Base-by-base conservation (phyloP, 2,113 vertebrate genomes). In the Gila orcuttii region DNA sequence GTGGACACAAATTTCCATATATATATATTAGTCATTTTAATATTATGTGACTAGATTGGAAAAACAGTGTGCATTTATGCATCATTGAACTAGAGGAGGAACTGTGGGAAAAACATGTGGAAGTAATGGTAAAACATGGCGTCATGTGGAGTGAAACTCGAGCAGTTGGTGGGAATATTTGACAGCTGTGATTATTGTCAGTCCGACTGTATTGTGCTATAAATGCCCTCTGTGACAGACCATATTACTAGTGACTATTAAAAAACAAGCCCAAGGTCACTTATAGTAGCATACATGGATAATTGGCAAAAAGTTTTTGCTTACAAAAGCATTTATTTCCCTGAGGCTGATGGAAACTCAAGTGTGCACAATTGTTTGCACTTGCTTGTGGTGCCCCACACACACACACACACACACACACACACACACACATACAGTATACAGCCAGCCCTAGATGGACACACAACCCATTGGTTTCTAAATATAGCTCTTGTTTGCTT, bases 371-470 rank as follows among this genome's bases (percentile, higher is more conserved):
- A 77, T 60, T 55, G 57, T n/a, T 45, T 36, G 19, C 33, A 68
- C 75, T 59, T 42, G 21, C 23, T 23, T 64, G 83, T 84, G 60
- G 73, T 39, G 57, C 2, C 68, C 83, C 81, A 86, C 42, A 57
- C 77, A 71, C 59, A 87, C 77, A 86, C 79, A 74, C 80, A 78
- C 60, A 85, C 50, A 62, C 73, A 45, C 74, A 87, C 76, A 86
- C 80, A 83, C 50, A 45, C 74, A 87, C 76, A 86, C 79, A 83
- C 50, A 68, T 73, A 88, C 85, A 75, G n/a, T 33, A 45, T 82
- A 73, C 6, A 47, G 76, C 50, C 50, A 55, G 21, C 19, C 94
- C 94, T 94, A 94, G 45, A 95, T 93, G 93, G 95, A 87, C 94
- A 94, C 87, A 88, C 87, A 88, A 87, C 86, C 64, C 79, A 84